phyloP scores from a whole-genome alignment of 2,797 vertebrate genomes.

The Sciurus vulgaris region DNA sequence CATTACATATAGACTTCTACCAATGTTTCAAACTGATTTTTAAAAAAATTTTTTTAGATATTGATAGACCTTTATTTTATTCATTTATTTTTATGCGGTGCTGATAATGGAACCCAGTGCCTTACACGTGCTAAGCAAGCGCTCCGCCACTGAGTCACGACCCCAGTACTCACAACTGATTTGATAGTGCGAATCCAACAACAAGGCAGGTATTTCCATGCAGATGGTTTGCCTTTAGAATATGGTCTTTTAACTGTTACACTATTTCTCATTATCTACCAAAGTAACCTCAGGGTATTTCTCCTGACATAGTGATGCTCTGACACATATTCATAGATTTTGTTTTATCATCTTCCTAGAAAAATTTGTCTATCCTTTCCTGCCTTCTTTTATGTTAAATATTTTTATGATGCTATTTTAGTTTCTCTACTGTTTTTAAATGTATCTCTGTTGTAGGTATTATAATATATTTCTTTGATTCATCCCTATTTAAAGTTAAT shows the following conservation, averaged over 20 bases:
- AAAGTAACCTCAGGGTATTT: neutral
- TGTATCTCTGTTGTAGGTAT: neutral
- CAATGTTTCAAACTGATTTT: neutral
- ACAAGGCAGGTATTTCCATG: neutral
- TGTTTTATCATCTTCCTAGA: conserved; percentile 38
- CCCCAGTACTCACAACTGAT: neutral
- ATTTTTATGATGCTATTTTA: conserved; percentile 36
- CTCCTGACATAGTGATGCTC: neutral
- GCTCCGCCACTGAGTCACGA: no score
- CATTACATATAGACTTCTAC: neutral
- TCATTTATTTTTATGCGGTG: no score
- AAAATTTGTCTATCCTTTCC: neutral
- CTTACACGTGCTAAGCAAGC: no score
- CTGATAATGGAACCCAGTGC: no score
- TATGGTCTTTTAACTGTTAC: neutral
- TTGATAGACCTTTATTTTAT: no score
- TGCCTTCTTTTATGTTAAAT: neutral
- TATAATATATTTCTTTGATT: neutral
- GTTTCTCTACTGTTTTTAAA: conserved; percentile 36
- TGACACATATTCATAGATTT: conserved; percentile 19
- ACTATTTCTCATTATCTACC: neutral
- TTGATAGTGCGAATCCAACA: neutral
- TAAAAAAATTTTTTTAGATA: no score
- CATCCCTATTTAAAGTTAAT: conserved; percentile 30
- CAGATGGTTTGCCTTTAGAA: neutral